phyloP scores from a whole-genome alignment of 2,113 vertebrate species.

The Tretioscincus oriximinensis region DNA sequence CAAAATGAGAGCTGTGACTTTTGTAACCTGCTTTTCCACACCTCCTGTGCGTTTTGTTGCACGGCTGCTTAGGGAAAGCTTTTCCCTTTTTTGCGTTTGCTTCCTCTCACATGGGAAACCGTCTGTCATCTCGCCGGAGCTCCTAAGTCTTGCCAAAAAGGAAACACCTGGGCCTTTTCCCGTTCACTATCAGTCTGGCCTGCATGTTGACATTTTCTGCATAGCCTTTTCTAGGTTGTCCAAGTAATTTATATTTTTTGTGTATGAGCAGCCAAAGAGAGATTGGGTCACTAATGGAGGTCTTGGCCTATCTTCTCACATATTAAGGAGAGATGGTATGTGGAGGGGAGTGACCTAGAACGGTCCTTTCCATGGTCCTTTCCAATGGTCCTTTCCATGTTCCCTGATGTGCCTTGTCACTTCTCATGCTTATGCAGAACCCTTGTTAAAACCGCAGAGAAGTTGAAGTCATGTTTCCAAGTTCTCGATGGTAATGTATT shows the following conservation, averaged over 20 bases:
- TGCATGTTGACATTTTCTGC: background rate
- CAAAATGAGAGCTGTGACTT: background rate
- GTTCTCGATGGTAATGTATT: no score
- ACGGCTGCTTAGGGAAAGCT: background rate
- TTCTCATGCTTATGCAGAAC: no score
- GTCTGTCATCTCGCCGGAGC: slow-evolving; percentile 22
- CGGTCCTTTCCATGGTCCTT: background rate
- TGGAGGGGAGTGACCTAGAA: background rate
- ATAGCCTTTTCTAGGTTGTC: background rate
- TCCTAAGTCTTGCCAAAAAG: background rate
- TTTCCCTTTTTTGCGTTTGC: background rate
- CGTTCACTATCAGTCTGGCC: background rate
- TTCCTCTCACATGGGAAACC: slow-evolving; percentile 24
- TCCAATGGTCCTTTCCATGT: background rate
- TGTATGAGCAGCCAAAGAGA: no score
- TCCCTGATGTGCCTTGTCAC: no score
- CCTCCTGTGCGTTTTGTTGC: background rate
- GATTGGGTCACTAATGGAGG: no score
- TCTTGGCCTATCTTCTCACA: background rate
- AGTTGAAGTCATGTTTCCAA: no score
- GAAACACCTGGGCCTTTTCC: slow-evolving; percentile 21
- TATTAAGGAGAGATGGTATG: background rate
- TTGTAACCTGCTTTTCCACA: background rate
- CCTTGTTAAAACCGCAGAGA: no score
- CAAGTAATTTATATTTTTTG: background rate